These are phyloP conservation scores for Pachyuromys duprasi DNA, from an alignment of 2,797 vertebrate species.

Conservation along the genomic window DNA sequence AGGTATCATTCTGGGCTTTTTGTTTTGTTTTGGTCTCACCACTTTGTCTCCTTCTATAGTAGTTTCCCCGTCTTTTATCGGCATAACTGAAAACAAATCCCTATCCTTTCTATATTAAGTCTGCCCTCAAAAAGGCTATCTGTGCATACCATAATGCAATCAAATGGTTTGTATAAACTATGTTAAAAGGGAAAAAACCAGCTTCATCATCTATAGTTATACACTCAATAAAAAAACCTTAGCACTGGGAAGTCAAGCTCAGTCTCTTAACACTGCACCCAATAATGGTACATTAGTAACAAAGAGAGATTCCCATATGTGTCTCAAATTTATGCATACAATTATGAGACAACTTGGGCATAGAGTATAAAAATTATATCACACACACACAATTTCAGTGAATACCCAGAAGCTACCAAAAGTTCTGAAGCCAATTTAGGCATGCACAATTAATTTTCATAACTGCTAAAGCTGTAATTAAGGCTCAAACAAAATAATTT, in stretches of 20 bases:
- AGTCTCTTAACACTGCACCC: slow-evolving; percentile 1
- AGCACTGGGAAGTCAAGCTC: background rate
- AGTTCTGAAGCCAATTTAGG: slow-evolving; percentile 20
- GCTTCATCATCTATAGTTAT: background rate
- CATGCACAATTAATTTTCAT: slow-evolving; percentile 41
- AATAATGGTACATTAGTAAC: background rate
- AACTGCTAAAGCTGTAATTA: slow-evolving; percentile 18
- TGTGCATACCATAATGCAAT: background rate
- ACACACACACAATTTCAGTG: slow-evolving; percentile 1
- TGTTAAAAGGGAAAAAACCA: slow-evolving; percentile 11
- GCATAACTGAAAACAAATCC: slow-evolving; percentile 25
- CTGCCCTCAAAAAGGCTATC: background rate
- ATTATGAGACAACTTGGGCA: slow-evolving; percentile 32
- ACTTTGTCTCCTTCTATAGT: background rate
- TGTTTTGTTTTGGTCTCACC: background rate
- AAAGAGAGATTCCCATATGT: slow-evolving; percentile 51
- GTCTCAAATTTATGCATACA: slow-evolving; percentile 35
- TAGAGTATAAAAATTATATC: slow-evolving; percentile 10
- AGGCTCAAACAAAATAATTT: slow-evolving; percentile 13
- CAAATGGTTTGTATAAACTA: background rate
- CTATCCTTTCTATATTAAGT: background rate
- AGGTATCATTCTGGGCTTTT: background rate
- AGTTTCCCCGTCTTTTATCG: background rate
- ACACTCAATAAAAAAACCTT: background rate
- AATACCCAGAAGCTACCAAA: background rate